Base-by-base conservation (phyloP, 2,888 invertebrate genomes). In the Zhengitettix transpicula region DNA sequence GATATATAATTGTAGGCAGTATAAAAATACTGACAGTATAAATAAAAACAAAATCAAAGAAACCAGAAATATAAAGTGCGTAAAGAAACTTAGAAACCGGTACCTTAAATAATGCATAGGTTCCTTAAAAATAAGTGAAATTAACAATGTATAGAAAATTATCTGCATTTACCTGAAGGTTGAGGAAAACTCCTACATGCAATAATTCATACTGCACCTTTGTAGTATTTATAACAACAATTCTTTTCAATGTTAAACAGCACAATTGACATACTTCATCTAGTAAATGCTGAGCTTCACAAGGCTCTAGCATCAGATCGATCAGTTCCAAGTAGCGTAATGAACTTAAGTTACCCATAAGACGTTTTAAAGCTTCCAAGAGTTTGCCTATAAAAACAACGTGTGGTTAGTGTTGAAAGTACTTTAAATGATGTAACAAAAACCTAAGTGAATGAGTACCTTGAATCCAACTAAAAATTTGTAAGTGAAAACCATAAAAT, bases 171-270 rank as follows among this genome's bases (percentile, higher is more conserved):
- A 82, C 85, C 68, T 80, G 75, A 59, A 91, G 77, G 70, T 87
- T 85, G 40, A 87, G 70, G 69, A 91, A 89, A 41, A 87, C 80
- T 0, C 87, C 87, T 40, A 85, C 80, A 67, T 89, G 87, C 62
- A 88, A 73, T 17, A 90, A 74, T 42, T 85, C 82, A 66, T 83
- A 86, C 55, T 79, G 79, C 9, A 77, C 73, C 66, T 81, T 84
- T 1, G 89, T 88, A 7, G 85, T 77, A 71, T 91, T 90, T 10
- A 89, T 78, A n/a, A 90, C 69, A 60, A 81, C 78, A 40, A 91
- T 73, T 1, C 78, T 77, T 16, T 73, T 71, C 66, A 91, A 74
- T 9, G 80, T 79, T 55, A 81, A 77, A 59, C 80, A 81, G 67
- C 85, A 84, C 55, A 78, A 78, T 60, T 76, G 74, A 63, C 85